These are phyloP conservation scores for Chaitophorus viminalis DNA, from an alignment of 2,888 invertebrate genomes.

Conservation along the genomic window DNA sequence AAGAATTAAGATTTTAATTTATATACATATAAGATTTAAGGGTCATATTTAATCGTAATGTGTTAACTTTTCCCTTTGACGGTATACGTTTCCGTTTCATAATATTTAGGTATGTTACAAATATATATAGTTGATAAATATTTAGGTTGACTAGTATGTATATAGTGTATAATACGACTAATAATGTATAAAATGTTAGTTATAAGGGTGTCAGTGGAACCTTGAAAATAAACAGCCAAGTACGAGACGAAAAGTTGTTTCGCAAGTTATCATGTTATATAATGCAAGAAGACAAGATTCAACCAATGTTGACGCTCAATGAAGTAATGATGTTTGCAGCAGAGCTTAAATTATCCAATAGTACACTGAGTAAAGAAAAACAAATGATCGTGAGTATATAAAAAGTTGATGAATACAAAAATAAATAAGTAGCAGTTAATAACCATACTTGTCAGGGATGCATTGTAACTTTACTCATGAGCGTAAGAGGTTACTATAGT, in stretches of 20 bases:
- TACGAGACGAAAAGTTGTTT: constrained; percentile 74
- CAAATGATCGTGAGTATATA: constrained; percentile 67
- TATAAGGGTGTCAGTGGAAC: constrained; percentile 76
- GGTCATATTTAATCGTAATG: no score
- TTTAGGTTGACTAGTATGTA: neutral
- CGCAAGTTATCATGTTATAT: constrained; percentile 83
- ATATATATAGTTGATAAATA: neutral
- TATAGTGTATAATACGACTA: no score
- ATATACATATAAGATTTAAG: no score
- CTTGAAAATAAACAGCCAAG: constrained; percentile 75
- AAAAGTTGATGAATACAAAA: no score
- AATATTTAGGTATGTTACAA: no score
- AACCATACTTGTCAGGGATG: no score
- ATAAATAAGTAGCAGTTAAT: no score
- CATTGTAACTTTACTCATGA: no score
- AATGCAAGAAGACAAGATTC: constrained; percentile 80
- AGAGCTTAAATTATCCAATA: constrained; percentile 76
- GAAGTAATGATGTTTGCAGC: constrained; percentile 85
- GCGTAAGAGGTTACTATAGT: no score
- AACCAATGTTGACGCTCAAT: constrained; percentile 77
- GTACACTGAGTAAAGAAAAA: constrained; percentile 68
- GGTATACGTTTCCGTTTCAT: no score
- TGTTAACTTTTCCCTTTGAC: no score
- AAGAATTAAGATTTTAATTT: no score
- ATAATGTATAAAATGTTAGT: constrained; percentile 67